phyloP scores from a whole-genome alignment of 2,888 invertebrate species.

The Ophioninae sp. region DNA sequence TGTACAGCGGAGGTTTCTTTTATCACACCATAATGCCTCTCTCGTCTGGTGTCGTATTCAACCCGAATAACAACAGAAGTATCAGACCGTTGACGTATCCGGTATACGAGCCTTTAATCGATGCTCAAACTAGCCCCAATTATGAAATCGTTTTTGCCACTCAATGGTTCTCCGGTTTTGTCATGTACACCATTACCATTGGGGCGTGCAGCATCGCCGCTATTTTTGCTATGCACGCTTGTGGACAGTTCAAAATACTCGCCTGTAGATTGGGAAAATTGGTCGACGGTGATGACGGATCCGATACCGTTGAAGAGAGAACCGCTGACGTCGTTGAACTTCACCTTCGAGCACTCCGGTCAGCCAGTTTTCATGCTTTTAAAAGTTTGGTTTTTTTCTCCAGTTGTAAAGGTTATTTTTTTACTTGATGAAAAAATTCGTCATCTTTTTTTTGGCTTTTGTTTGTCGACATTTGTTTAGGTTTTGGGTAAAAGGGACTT shows the following conservation, averaged over 20 bases:
- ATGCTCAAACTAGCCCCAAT: conserved; percentile 70
- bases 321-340: conserved; percentile 69
- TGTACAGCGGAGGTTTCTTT: conserved; percentile 74
- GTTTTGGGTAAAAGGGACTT: too few species aligned
- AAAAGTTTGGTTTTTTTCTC: too few species aligned
- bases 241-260: conserved; percentile 74
- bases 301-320: conserved; percentile 15
- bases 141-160: conserved; percentile 73
- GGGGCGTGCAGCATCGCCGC: conserved; percentile 73
- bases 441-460: too few species aligned
- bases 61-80: conserved; percentile 67
- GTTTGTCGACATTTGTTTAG: too few species aligned
- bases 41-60: conserved; percentile 65
- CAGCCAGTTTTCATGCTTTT: conserved; percentile 35
- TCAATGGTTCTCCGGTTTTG: conserved; percentile 72
- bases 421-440: too few species aligned
- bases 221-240: conserved; percentile 74
- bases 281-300: conserved; percentile 51
- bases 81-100: conserved; percentile 71
- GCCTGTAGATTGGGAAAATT: conserved; percentile 64
- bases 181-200: conserved; percentile 73
- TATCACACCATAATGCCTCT: conserved; percentile 74
- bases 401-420: background rate
- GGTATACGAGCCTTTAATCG: conserved; percentile 70
- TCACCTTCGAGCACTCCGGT: conserved; percentile 72